These are phyloP conservation scores for Ruditapes philippinarum DNA, from an alignment of 1,140 invertebrate genomes.

Conservation along the genomic window DNA sequence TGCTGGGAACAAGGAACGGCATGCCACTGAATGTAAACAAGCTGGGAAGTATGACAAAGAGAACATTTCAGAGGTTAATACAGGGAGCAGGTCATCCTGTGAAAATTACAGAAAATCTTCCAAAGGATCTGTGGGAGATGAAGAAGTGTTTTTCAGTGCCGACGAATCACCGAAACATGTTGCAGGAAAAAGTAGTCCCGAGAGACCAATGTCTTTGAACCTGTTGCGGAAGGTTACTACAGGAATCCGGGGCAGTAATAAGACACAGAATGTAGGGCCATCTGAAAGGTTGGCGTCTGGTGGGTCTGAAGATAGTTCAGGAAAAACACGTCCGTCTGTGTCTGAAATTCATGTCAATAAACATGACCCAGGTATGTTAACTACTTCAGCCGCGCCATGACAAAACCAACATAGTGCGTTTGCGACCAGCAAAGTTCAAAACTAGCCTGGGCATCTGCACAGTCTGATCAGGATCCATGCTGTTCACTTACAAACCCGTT, in stretches of 20 bases:
- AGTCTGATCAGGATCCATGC: too few species aligned
- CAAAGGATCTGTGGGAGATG: slow-evolving; percentile 19
- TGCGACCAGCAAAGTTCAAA: too few species aligned
- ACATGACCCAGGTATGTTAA: slow-evolving; percentile 36
- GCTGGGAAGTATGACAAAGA: neutral
- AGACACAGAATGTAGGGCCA: neutral
- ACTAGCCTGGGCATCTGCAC: too few species aligned
- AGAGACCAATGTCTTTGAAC: slow-evolving; percentile 52
- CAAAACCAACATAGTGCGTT: too few species aligned
- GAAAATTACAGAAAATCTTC: neutral
- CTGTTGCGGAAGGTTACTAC: neutral
- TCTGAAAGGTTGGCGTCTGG: neutral
- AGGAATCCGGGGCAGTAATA: neutral
- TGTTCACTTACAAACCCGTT: too few species aligned
- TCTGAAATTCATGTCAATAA: slow-evolving; percentile 7
- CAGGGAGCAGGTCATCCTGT: neutral
- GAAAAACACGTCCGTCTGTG: slow-evolving; percentile 13
- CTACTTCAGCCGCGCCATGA: too few species aligned
- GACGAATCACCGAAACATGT: slow-evolving; percentile 1
- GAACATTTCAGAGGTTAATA: neutral
- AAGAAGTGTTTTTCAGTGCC: slow-evolving; percentile 59
- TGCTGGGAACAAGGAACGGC: too few species aligned
- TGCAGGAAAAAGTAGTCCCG: neutral
- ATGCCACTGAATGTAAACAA: too few species aligned
- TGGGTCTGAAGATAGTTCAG: slow-evolving; percentile 41